phyloP scores from a whole-genome alignment of 1,140 invertebrate genomes.

The Zaprionus inermis region DNA sequence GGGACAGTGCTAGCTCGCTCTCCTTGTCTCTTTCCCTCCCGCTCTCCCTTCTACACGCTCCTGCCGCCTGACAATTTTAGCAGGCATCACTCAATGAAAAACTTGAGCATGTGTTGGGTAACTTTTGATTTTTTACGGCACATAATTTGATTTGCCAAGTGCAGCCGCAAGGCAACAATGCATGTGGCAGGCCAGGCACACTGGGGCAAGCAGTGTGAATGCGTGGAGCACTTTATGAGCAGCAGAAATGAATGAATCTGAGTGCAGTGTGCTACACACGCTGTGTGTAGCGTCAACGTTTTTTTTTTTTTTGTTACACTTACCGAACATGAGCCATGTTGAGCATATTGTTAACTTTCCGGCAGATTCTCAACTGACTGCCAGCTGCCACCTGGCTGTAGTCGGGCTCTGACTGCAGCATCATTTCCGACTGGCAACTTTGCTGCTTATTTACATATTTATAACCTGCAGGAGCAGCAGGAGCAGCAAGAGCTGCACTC shows the following conservation, averaged over 20 bases:
- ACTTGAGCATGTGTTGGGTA: conserved; percentile 50
- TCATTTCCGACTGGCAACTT: conserved; percentile 67
- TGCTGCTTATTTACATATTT: conserved; percentile 80
- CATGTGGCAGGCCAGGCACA: conserved; percentile 14
- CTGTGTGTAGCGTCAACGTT: conserved; percentile 46
- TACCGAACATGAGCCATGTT: conserved; percentile 59
- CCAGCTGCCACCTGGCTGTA: conserved; percentile 1
- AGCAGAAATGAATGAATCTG: too few species aligned
- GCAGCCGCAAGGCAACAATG: conserved; percentile 35
- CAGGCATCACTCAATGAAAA: conserved; percentile 16
- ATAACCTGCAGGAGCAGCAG: conserved; percentile 53
- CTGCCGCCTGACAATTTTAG: conserved; percentile 30
- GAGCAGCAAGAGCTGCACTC: conserved; percentile 4
- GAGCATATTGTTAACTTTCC: conserved; percentile 71
- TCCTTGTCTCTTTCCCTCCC: background rate
- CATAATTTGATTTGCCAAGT: conserved; percentile 57
- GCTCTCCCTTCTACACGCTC: background rate
- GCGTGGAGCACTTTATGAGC: too few species aligned
- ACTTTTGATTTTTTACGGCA: conserved; percentile 39
- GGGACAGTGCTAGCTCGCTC: conserved; percentile 6
- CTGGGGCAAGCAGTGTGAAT: background rate
- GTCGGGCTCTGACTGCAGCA: conserved; percentile 9
- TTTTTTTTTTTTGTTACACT: conserved; percentile 47
- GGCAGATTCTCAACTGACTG: conserved; percentile 37
- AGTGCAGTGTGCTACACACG: conserved; percentile 19